A percentile compares a stretch with the other conserved stretches of the same genome.
phyloP scores from a whole-genome alignment of 2,113 vertebrate genomes.

The Colius striatus region DNA sequence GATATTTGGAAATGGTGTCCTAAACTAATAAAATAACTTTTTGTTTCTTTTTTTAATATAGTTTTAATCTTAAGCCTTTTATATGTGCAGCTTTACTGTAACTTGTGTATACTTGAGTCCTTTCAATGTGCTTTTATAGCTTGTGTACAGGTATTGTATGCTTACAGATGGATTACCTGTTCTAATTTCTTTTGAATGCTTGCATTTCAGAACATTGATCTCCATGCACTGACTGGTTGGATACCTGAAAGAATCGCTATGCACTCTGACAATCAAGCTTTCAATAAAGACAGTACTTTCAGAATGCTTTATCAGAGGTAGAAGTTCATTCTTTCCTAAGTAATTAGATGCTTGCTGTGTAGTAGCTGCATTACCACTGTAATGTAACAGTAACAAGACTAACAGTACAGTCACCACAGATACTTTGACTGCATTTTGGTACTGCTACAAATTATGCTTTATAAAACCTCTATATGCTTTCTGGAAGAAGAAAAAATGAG shows the following conservation, averaged over 20 bases:
- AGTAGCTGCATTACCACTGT: background rate
- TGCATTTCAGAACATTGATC: slow-evolving; percentile 92
- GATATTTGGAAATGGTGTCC: background rate
- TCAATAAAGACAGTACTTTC: slow-evolving; percentile 93
- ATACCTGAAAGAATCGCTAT: slow-evolving; percentile 98
- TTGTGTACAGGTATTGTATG: background rate
- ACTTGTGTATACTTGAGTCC: background rate
- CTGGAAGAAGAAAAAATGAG: background rate
- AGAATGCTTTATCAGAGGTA: slow-evolving; percentile 98
- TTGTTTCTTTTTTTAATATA: background rate
- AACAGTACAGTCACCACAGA: background rate
- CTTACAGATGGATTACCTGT: background rate
- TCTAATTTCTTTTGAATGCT: slow-evolving; percentile 10
- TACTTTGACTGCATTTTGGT: background rate
- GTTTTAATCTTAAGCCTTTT: background rate
- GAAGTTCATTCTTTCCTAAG: background rate
- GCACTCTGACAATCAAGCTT: slow-evolving; percentile 98
- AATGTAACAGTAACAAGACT: too few relatives aligned
- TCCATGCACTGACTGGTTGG: slow-evolving; percentile 97
- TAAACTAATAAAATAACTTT: background rate
- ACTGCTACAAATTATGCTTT: background rate
- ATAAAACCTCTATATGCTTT: background rate
- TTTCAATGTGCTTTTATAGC: background rate
- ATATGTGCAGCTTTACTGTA: background rate
- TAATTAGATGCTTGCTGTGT: background rate